Evolutionary conservation across 2,113 vertebrate genomes (phyloP).

Genomic region (Melanerpes aurifrons): DNA sequence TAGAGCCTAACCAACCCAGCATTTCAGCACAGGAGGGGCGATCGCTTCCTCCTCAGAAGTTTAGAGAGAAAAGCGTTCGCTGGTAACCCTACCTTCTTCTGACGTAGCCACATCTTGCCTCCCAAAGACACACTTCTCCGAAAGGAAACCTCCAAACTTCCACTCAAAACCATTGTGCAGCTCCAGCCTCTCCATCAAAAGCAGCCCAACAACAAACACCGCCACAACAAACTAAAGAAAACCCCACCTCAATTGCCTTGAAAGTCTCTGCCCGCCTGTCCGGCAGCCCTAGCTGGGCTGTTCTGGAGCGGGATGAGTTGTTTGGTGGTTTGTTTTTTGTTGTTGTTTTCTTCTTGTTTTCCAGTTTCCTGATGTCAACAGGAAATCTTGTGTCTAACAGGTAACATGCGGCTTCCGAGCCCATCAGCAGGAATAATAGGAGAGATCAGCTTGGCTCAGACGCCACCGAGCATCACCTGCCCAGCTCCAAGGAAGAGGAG

Average conservation of each 20-base stretch:
- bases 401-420: slow-evolving; percentile 75
- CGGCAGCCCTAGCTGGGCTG: slow-evolving; percentile 35
- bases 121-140: slow-evolving; percentile 55
- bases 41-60: background rate
- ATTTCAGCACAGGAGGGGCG: slow-evolving; percentile 10
- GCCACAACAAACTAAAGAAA: background rate
- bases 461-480: slow-evolving; percentile 82
- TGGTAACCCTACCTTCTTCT: slow-evolving; percentile 67
- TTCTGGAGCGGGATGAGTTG: background rate
- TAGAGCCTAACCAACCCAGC: slow-evolving; percentile 28
- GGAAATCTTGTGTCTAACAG: slow-evolving; percentile 77
- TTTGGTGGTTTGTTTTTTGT: too few relatives aligned
- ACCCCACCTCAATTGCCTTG: background rate
- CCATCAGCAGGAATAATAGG: slow-evolving; percentile 78
- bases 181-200: slow-evolving; percentile 58
- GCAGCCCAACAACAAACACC: background rate
- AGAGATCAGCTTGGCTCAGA: slow-evolving; percentile 77
- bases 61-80: background rate
- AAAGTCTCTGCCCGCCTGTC: slow-evolving; percentile 40
- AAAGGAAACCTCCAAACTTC: slow-evolving; percentile 53
- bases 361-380: slow-evolving; percentile 55
- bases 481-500: slow-evolving; percentile 68
- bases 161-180: slow-evolving; percentile 40
- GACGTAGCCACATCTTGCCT: slow-evolving; percentile 31
- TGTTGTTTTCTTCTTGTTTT: background rate